Evolutionary conservation across 2,113 vertebrate species (phyloP).

Genomic region (Solea senegalensis): DNA sequence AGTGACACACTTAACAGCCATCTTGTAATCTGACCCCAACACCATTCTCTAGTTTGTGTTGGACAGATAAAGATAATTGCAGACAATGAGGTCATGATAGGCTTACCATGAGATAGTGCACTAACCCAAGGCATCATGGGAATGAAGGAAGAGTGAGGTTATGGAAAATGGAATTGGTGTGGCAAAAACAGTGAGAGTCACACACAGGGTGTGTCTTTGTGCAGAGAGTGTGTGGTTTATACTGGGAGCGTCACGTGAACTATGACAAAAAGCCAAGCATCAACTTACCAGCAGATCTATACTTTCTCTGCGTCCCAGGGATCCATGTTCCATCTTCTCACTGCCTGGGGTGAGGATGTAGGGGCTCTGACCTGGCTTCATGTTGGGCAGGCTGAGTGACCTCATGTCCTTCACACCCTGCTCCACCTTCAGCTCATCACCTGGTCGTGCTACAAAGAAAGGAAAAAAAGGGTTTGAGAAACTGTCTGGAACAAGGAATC

Average conservation of each 20-base stretch:
- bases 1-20: too few species aligned
- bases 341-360: constrained; percentile 71
- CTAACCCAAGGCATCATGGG: constrained; percentile 21
- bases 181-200: not conserved
- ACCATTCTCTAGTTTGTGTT: constrained; percentile 21
- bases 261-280: not conserved
- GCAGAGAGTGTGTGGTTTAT: constrained; percentile 2
- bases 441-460: constrained; percentile 83
- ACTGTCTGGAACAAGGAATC: too few species aligned
- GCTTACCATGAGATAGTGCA: constrained; percentile 25
- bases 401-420: constrained; percentile 86
- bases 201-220: constrained; percentile 22
- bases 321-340: constrained; percentile 80
- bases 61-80: constrained; percentile 10
- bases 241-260: not conserved
- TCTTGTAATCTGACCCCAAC: not conserved
- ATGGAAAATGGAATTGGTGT: constrained; percentile 38
- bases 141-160: constrained; percentile 20
- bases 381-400: constrained; percentile 87
- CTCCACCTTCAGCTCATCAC: constrained; percentile 91
- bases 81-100: constrained; percentile 42
- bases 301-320: constrained; percentile 79
- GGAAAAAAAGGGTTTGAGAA: not conserved
- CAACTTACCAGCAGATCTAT: constrained; percentile 86
- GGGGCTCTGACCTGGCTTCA: constrained; percentile 76